Percentiles rank a stretch among this genome's conserved stretches.
phyloP scores from a whole-genome alignment of 2,797 vertebrate species.

The Myripristis murdjan region DNA sequence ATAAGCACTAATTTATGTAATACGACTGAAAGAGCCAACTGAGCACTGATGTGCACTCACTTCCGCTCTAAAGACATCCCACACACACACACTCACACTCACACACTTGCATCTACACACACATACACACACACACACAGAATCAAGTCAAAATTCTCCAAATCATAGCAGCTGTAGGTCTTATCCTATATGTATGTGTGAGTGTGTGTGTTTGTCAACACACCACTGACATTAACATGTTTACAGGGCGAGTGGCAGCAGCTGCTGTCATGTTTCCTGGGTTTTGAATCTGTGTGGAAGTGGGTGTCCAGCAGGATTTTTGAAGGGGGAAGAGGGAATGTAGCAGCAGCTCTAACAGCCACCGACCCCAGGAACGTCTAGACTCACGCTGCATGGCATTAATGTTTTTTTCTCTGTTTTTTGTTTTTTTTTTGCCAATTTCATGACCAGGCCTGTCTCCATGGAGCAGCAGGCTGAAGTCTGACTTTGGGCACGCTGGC shows the following conservation, averaged over 20 bases:
- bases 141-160: constrained; percentile 26
- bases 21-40: constrained; percentile 58
- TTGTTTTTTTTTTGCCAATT: constrained; percentile 39
- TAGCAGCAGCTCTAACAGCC: constrained; percentile 27
- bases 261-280: constrained; percentile 55
- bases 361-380: constrained; percentile 30
- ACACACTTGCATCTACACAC: neutral
- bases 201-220: constrained; percentile 55
- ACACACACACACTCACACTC: constrained; percentile 4
- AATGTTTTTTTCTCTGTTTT: constrained; percentile 25
- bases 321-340: constrained; percentile 12
- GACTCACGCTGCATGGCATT: constrained; percentile 16
- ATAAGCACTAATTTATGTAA: constrained; percentile 76
- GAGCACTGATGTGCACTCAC: constrained; percentile 32
- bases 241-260: constrained; percentile 54
- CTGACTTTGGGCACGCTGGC: constrained; percentile 59
- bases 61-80: neutral
- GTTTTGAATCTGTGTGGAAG: constrained; percentile 13
- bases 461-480: constrained; percentile 19
- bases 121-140: neutral
- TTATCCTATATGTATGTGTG: neutral
- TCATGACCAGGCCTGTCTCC: constrained; percentile 28
- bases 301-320: constrained; percentile 31
- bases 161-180: constrained; percentile 36
- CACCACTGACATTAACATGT: constrained; percentile 57